Evolutionary conservation across 1,140 invertebrate genomes (phyloP).

Genomic region (Homarus americanus): DNA sequence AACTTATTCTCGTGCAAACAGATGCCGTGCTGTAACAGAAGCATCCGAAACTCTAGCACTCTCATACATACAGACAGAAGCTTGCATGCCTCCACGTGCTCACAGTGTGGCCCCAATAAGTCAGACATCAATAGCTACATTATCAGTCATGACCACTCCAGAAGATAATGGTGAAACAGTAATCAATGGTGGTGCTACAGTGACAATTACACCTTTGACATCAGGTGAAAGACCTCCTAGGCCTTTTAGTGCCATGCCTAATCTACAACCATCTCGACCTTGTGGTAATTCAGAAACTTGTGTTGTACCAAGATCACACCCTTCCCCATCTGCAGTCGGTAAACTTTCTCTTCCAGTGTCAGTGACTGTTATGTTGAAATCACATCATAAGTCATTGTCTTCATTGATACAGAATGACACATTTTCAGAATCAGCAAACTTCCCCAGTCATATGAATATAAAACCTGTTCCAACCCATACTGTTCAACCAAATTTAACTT

Average conservation of each 20-base stretch:
- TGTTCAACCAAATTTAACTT: neutral
- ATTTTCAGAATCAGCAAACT: neutral
- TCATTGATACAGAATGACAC: neutral
- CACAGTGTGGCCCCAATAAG: constrained; percentile 17
- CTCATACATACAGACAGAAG: neutral
- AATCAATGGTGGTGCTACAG: constrained; percentile 30
- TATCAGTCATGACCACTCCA: constrained; percentile 9
- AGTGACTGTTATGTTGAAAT: constrained; percentile 14
- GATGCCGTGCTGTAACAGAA: neutral
- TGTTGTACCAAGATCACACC: neutral
- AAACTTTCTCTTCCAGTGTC: constrained; percentile 19
- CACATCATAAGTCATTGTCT: neutral
- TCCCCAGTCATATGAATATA: neutral
- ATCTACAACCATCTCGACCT: constrained; percentile 1
- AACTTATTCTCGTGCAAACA: constrained; percentile 41
- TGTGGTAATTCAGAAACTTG: neutral
- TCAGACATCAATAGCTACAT: neutral
- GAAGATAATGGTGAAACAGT: constrained; percentile 39
- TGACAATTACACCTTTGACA: constrained; percentile 53
- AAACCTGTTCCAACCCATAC: neutral
- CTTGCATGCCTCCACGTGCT: neutral
- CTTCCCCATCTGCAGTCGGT: neutral
- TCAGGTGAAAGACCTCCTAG: constrained; percentile 10
- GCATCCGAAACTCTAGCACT: neutral
- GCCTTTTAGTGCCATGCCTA: constrained; percentile 47